phyloP scores from a whole-genome alignment of 2,888 invertebrate genomes.

The Helleia helle region DNA sequence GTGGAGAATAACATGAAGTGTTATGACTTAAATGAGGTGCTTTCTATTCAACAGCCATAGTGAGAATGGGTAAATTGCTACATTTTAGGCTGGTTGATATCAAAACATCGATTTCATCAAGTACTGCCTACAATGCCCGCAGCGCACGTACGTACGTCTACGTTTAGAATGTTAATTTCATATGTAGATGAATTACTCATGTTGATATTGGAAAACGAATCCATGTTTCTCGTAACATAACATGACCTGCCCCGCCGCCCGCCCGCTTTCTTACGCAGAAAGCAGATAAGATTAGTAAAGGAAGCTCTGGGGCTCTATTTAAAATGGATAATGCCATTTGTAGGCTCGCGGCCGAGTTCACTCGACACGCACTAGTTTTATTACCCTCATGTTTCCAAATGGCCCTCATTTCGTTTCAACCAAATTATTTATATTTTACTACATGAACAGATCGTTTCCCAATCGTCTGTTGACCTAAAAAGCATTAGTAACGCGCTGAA shows the following conservation, averaged over 20 bases:
- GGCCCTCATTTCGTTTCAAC: constrained; percentile 69
- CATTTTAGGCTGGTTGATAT: constrained; percentile 27
- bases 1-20: background rate
- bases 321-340: constrained; percentile 35
- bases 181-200: constrained; percentile 31
- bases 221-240: constrained; percentile 33
- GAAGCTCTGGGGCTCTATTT: constrained; percentile 36
- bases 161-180: constrained; percentile 61
- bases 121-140: constrained; percentile 38
- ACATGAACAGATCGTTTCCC: constrained; percentile 68
- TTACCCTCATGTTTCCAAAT: constrained; percentile 74
- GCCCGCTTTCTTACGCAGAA: constrained; percentile 20
- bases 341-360: constrained; percentile 61
- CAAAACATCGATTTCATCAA: constrained; percentile 29
- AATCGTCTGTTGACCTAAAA: constrained; percentile 68
- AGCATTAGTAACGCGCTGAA: constrained; percentile 60
- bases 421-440: constrained; percentile 73
- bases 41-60: constrained; percentile 20
- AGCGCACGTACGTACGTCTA: constrained; percentile 54
- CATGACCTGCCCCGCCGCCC: constrained; percentile 36
- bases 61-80: constrained; percentile 26
- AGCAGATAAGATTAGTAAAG: constrained; percentile 23
- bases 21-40: constrained; percentile 19
- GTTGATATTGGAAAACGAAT: constrained; percentile 44
- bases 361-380: constrained; percentile 71